Percentiles rank a stretch among this genome's conserved stretches.
Evolutionary conservation across 2,888 invertebrate genomes (phyloP).

Genomic region (Eretmocerus hayati): DNA sequence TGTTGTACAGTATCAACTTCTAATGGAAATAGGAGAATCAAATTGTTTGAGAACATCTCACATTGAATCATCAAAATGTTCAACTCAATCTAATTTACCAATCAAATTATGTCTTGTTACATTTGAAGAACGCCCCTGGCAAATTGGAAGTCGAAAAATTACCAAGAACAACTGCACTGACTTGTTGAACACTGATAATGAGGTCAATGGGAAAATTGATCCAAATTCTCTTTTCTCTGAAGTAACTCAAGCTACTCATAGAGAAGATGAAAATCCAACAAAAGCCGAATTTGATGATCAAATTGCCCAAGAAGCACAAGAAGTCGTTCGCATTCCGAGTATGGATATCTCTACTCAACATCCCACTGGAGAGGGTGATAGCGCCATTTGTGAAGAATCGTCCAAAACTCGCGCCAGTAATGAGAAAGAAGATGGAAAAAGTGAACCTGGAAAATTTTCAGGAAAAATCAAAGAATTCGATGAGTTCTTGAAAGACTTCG

Average conservation of each 20-base stretch:
- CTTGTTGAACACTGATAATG: conserved; percentile 26
- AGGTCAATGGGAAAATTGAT: conserved; percentile 24
- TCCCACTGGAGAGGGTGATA: conserved; percentile 1
- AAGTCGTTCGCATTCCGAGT: conserved; percentile 14
- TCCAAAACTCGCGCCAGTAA: too few relatives aligned
- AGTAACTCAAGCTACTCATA: conserved; percentile 6
- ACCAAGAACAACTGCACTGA: conserved; percentile 40
- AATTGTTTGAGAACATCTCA: conserved; percentile 34
- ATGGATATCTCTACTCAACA: conserved; percentile 17
- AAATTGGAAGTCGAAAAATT: conserved; percentile 31
- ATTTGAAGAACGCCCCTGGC: conserved; percentile 39
- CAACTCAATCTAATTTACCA: conserved; percentile 30
- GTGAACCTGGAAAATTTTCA: conserved; percentile 24
- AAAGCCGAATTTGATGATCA: conserved; percentile 32
- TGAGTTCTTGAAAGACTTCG: conserved; percentile 37
- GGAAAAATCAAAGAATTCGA: conserved; percentile 38
- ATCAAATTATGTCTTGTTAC: conserved; percentile 34
- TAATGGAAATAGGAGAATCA: conserved; percentile 38
- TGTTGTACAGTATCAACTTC: conserved; percentile 36
- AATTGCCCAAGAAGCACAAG: conserved; percentile 29
- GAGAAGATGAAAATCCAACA: conserved; percentile 23
- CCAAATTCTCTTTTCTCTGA: conserved; percentile 18
- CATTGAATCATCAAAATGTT: conserved; percentile 34
- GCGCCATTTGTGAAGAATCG: conserved; percentile 26
- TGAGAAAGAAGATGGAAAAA: too few relatives aligned